Base-by-base conservation (phyloP, 2,888 invertebrate species). In the Salpingus planirostris region DNA sequence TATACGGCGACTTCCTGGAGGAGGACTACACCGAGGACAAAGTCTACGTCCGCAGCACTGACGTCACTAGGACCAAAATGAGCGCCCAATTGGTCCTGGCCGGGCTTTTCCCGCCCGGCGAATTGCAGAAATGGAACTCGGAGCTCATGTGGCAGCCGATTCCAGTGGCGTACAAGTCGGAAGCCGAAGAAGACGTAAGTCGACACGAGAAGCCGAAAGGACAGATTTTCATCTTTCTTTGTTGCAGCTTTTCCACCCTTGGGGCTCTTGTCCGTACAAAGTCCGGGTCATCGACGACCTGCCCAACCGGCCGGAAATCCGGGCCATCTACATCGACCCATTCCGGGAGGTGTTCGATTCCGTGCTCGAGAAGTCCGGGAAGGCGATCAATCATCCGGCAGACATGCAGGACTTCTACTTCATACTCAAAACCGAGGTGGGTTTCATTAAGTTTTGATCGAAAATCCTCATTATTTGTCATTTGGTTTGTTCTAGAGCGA, bases 31-130 rank as follows among this genome's bases (percentile, higher is more conserved):
- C 62, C 38, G 69, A 71, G 7, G 67, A 71, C 33, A 40, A 45
- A 28, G 36, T 83, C 26, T 68, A 72, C 53, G 71, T 81, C 2
- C 71, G 78, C 52, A 75, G 76, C 29, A 80, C 84, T 1, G 77
- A 78, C 39, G 73, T 77, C 6, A 71, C 78, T 47, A 69, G 86
- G 29, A 79, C 85, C 2, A 69, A 80, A 54, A 80, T 80, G 75
- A 78, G 79, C 29, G 75, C 79, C 25, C 68, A 75, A 45, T 65
- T 76, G 13, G 71, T 79, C 24, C 60, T 81, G 38, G 78, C 81
- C 11, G 80, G 78, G 8, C 57, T 85, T 33, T 82, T 74, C 63
- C 76, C 75, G 26, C 78, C 80, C 1, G 45, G 31, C 12, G 66
- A 67, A 6, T 48, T 62, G 11, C 69, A 72, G 56, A 64, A 66